These are phyloP conservation scores for Neodontobutis hainanensis DNA, from an alignment of 2,113 vertebrate species.

Conservation along the genomic window DNA sequence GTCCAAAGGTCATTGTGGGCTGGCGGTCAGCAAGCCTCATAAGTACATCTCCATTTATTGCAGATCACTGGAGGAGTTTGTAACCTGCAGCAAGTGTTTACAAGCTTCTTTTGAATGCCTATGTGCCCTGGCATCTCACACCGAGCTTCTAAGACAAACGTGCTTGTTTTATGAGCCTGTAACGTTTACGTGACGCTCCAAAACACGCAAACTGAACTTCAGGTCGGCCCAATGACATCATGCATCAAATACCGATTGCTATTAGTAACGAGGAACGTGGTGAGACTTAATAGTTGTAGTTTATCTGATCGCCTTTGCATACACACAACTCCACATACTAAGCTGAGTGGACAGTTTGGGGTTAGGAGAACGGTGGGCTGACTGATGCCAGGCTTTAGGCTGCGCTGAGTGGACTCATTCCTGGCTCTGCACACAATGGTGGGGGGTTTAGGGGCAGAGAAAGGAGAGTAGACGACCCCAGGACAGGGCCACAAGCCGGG, in stretches of 20 bases:
- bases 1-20: background rate
- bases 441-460: slow-evolving; percentile 75
- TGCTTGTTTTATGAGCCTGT: slow-evolving; percentile 20
- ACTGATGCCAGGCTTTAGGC: slow-evolving; percentile 72
- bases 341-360: slow-evolving; percentile 80
- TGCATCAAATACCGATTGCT: background rate
- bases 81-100: slow-evolving; percentile 11
- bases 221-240: slow-evolving; percentile 41
- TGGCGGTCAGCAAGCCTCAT: background rate
- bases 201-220: slow-evolving; percentile 13
- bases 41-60: background rate
- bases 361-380: slow-evolving; percentile 63
- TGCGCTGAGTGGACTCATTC: slow-evolving; percentile 82
- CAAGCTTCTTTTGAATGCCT: background rate
- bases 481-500: slow-evolving; percentile 47
- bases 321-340: slow-evolving; percentile 32
- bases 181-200: slow-evolving; percentile 1
- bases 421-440: slow-evolving; percentile 74
- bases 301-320: slow-evolving; percentile 32
- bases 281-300: slow-evolving; percentile 33
- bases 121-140: slow-evolving; percentile 2
- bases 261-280: slow-evolving; percentile 16
- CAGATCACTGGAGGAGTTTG: background rate
- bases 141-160: slow-evolving; percentile 1
- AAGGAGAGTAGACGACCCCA: slow-evolving; percentile 57